A percentile compares a stretch with the other conserved stretches of the same genome.
These are phyloP conservation scores for Styela plicata DNA, from an alignment of 23 tunicate genomes.

Conservation along the genomic window DNA sequence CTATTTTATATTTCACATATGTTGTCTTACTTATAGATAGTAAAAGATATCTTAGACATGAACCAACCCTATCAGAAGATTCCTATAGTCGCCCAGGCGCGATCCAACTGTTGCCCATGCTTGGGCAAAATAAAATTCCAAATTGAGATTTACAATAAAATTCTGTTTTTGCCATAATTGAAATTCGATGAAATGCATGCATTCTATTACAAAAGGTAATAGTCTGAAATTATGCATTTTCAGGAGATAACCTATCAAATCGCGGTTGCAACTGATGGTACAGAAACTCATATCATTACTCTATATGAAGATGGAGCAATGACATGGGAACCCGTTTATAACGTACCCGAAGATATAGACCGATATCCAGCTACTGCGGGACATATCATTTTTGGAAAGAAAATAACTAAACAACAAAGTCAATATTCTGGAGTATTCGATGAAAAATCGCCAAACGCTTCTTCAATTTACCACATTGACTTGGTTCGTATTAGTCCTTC, in stretches of 20 bases:
- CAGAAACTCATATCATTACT: constrained; percentile 45
- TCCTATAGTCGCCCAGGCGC: too few species aligned
- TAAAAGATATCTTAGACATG: too few species aligned
- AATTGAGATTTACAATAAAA: too few species aligned
- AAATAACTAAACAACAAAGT: constrained; percentile 26
- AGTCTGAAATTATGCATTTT: neutral
- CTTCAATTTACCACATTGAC: constrained; percentile 25
- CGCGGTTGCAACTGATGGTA: constrained; percentile 63
- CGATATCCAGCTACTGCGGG: constrained; percentile 63
- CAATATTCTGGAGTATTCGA: constrained; percentile 41
- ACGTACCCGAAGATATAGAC: constrained; percentile 53
- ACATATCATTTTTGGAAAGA: constrained; percentile 35
- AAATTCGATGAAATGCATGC: too few species aligned
- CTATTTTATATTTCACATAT: too few species aligned
- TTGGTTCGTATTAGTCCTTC: neutral
- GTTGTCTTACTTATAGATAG: too few species aligned
- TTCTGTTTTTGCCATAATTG: too few species aligned
- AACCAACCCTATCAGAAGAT: too few species aligned
- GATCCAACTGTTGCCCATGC: too few species aligned
- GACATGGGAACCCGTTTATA: constrained; percentile 83
- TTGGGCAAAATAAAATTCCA: too few species aligned
- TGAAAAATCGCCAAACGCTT: constrained; percentile 5
- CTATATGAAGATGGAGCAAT: constrained; percentile 60
- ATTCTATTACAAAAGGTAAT: too few species aligned
- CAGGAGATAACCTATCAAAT: constrained; percentile 79